These are phyloP conservation scores for Zeus faber DNA, from an alignment of 2,113 vertebrate genomes.

Conservation along the genomic window DNA sequence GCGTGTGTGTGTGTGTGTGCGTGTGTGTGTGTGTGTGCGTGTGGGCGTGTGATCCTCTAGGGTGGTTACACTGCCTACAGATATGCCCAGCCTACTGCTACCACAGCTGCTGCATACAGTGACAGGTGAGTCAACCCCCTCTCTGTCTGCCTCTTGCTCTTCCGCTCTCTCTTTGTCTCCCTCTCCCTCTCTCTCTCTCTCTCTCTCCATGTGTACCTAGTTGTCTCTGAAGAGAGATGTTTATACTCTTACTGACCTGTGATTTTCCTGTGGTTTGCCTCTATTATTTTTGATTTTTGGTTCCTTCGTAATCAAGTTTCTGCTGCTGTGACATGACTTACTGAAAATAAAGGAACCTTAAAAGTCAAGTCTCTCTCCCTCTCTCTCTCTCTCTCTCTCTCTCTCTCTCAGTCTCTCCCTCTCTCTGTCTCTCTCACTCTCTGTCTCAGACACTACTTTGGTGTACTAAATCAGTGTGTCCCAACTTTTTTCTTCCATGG, in stretches of 20 bases:
- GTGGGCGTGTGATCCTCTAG: constrained; percentile 68
- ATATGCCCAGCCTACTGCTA: constrained; percentile 93
- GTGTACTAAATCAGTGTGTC: no score
- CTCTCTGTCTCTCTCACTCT: not conserved
- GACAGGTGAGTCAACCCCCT: constrained; percentile 85
- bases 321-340: no score
- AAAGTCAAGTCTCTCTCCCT: no score
- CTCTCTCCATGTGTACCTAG: not conserved
- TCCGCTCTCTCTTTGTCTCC: no score
- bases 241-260: no score
- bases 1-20: not conserved
- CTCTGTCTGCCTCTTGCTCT: constrained; percentile 9
- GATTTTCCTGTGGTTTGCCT: no score
- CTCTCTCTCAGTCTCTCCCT: not conserved
- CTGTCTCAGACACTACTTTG: no score
- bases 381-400: not conserved
- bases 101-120: constrained; percentile 96
- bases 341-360: no score
- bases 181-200: not conserved
- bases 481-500: no score
- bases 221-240: no score
- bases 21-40: constrained; percentile 14
- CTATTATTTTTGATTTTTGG: no score
- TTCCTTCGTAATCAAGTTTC: no score
- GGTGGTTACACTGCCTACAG: constrained; percentile 96